phyloP scores from a whole-genome alignment of 2,113 vertebrate genomes.

The Ictidomys tridecemlineatus region DNA sequence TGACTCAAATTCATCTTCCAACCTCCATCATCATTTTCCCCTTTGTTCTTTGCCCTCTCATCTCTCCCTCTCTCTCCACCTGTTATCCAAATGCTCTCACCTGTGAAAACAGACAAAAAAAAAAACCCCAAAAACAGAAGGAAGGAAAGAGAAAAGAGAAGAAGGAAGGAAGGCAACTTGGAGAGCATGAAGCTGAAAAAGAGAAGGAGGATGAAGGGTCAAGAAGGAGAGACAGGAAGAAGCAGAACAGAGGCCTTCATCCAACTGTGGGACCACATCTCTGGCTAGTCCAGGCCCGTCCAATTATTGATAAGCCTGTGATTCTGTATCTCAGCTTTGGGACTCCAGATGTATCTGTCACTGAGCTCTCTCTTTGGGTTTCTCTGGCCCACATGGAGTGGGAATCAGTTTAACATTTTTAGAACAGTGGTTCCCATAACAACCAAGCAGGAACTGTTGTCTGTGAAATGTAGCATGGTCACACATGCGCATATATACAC shows the following conservation, averaged over 20 bases:
- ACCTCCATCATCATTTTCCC: background rate
- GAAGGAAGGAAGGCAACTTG: background rate
- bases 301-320: background rate
- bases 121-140: background rate
- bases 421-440: constrained; percentile 85
- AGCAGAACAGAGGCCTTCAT: background rate
- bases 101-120: too few relatives aligned
- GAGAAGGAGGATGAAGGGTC: background rate
- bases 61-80: background rate
- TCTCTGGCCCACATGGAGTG: constrained; percentile 69
- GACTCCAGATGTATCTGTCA: constrained; percentile 51
- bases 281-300: background rate
- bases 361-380: constrained; percentile 19
- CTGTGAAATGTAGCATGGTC: constrained; percentile 70
- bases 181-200: background rate
- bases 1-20: background rate
- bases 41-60: background rate
- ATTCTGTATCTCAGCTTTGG: constrained; percentile 21
- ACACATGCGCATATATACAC: constrained; percentile 28
- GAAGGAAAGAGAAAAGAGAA: background rate
- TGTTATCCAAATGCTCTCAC: background rate
- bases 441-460: constrained; percentile 77
- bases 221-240: background rate
- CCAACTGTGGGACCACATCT: background rate
- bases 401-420: constrained; percentile 79